A percentile compares a stretch with the other conserved stretches of the same genome.
Conservation (phyloP, 2,113 vertebrate genomes). For the Spilogale gracilis region DNA sequence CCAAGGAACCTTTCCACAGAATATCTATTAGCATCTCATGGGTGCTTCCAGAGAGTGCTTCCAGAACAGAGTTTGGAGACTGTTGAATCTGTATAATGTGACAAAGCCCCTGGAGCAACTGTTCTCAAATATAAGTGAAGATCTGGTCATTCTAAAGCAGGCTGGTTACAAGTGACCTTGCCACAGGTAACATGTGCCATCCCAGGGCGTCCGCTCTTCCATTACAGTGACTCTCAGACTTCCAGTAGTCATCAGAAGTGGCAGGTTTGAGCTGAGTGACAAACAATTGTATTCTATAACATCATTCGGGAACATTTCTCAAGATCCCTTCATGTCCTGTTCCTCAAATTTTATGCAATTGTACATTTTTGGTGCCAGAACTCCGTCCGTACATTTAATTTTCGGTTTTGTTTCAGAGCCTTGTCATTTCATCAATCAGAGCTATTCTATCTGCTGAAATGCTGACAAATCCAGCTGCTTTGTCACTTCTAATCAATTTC, state of each 20-base stretch:
- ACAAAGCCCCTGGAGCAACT: neutral
- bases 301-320: constrained; percentile 11
- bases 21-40: neutral
- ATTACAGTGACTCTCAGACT: neutral
- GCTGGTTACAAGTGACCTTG: neutral
- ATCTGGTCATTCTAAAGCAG: neutral
- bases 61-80: neutral
- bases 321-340: neutral
- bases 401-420: constrained; percentile 59
- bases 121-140: neutral
- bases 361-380: constrained; percentile 28
- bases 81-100: neutral
- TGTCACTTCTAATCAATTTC: constrained; percentile 80
- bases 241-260: constrained; percentile 11
- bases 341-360: constrained; percentile 18
- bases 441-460: constrained; percentile 74
- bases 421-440: constrained; percentile 75
- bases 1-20: neutral
- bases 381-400: constrained; percentile 69
- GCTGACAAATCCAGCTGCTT: constrained; percentile 72
- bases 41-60: neutral
- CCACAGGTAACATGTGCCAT: neutral
- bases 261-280: constrained; percentile 30
- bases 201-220: neutral
- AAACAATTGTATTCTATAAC: neutral